Evolutionary conservation across 2,797 vertebrate genomes (phyloP).

Genomic region (Cuculus canorus): DNA sequence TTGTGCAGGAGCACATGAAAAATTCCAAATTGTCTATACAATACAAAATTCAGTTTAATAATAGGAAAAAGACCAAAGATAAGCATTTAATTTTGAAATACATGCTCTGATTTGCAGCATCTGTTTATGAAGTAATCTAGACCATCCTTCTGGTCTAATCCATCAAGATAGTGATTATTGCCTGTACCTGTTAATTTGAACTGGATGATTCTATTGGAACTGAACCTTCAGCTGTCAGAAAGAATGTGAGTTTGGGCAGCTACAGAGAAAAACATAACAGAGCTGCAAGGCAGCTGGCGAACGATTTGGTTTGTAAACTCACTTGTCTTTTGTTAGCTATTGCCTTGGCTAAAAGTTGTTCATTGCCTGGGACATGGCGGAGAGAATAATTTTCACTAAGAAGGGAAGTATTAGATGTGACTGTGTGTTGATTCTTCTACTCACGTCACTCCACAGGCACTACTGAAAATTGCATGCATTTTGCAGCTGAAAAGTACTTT

Average conservation of each 20-base stretch:
- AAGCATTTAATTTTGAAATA: background rate
- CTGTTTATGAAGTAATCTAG: background rate
- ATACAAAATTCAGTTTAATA: background rate
- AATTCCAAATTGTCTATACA: background rate
- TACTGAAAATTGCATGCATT: background rate
- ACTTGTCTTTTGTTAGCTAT: background rate
- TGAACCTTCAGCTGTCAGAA: background rate
- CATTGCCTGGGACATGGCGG: background rate
- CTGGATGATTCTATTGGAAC: background rate
- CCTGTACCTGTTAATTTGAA: background rate
- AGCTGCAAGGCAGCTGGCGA: background rate
- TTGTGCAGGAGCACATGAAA: background rate
- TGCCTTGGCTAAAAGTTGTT: background rate
- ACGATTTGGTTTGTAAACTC: background rate
- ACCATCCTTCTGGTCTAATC: background rate
- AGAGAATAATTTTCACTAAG: background rate
- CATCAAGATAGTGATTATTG: background rate
- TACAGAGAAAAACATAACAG: background rate
- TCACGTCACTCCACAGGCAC: background rate
- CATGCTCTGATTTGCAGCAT: background rate
- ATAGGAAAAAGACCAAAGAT: background rate
- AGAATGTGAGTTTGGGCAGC: background rate
- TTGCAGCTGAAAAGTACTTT: background rate
- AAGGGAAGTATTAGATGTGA: background rate
- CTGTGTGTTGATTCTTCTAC: background rate